Percentiles rank a stretch among this genome's conserved stretches.
phyloP scores from a whole-genome alignment of 2,888 invertebrate genomes.

The Oscheius sp. region DNA sequence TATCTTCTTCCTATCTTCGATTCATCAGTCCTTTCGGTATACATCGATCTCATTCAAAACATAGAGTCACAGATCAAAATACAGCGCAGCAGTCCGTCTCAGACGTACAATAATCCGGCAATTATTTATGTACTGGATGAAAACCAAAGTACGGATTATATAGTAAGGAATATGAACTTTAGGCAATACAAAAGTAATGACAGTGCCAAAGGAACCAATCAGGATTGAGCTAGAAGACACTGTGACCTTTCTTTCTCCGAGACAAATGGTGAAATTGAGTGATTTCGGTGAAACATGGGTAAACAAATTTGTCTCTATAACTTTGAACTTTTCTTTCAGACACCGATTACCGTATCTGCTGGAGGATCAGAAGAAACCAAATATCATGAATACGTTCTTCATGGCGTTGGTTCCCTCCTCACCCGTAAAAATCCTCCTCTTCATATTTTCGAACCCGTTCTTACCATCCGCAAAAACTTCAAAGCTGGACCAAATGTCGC shows the following conservation, averaged over 20 bases:
- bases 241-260: constrained; percentile 1
- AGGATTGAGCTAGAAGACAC: neutral
- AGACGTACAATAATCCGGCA: neutral
- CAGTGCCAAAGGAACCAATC: neutral
- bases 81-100: neutral
- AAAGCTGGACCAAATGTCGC: neutral
- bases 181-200: neutral
- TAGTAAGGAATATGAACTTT: neutral
- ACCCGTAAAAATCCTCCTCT: neutral
- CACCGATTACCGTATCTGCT: constrained; percentile 29
- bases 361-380: constrained; percentile 38
- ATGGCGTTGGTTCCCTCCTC: neutral
- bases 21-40: neutral
- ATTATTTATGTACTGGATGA: constrained; percentile 18
- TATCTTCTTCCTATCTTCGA: neutral
- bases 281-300: neutral
- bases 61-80: neutral
- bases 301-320: neutral
- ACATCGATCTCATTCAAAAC: neutral
- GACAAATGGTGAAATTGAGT: neutral
- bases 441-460: constrained; percentile 35
- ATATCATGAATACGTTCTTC: neutral
- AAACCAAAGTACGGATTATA: neutral
- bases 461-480: constrained; percentile 37
- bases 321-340: neutral